Evolutionary conservation across 2,113 vertebrate genomes (phyloP).

Genomic region (Microcebus griseorufus): DNA sequence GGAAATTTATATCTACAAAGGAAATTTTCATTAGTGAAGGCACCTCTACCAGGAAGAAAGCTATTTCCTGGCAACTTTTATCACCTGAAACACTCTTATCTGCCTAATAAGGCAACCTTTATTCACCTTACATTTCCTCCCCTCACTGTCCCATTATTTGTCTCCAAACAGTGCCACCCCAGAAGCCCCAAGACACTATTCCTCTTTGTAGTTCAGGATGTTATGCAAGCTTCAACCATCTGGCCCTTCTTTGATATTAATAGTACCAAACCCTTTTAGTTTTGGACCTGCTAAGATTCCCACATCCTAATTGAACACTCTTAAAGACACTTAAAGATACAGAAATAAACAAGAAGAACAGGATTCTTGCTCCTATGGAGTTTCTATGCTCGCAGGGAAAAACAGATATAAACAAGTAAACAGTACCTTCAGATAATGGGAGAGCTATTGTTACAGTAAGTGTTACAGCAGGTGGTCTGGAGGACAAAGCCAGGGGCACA

Average conservation of each 20-base stretch:
- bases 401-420: too few relatives aligned
- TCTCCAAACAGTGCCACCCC: background rate
- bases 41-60: background rate
- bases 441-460: too few relatives aligned
- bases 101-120: background rate
- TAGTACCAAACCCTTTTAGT: too few relatives aligned
- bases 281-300: too few relatives aligned
- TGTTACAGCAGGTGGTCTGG: too few relatives aligned
- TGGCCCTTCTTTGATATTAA: background rate
- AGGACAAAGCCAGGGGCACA: too few relatives aligned
- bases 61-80: background rate
- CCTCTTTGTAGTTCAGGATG: background rate
- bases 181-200: background rate
- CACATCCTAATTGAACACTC: too few relatives aligned
- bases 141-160: background rate
- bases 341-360: too few relatives aligned
- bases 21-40: background rate
- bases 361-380: too few relatives aligned
- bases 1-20: background rate
- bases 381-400: too few relatives aligned
- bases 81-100: background rate
- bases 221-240: background rate
- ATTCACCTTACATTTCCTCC: background rate
- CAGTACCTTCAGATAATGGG: too few relatives aligned
- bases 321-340: too few relatives aligned